Base-by-base conservation (phyloP, 2,888 invertebrate genomes). In the Globia sparganii region DNA sequence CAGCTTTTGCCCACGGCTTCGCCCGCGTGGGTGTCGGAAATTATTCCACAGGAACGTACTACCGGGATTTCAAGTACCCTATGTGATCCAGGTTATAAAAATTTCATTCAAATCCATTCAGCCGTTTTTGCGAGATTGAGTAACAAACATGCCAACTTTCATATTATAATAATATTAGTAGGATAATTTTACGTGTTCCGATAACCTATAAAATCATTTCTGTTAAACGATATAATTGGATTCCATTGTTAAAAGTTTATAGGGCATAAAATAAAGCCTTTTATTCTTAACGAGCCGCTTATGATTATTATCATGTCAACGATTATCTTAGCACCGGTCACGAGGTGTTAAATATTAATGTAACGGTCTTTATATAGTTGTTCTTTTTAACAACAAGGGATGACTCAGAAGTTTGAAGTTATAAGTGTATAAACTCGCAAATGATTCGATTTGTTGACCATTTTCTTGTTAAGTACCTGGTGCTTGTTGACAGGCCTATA, bases 221-320 rank as follows among this genome's bases (percentile, higher is more conserved):
- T 31, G n/a, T 31, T 43, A 13, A 75, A 61, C 43, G 34, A 59
- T 56, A 68, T 61, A 37, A 64, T 58, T 81, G 62, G 11, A 28
- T 15, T 61, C 18, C 31, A 59, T 81, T 81, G 81, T 81, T 68
- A 64, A 71, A 68, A 53, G 31, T 73, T 79, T 72, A 69, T 65
- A 31, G 56, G 68, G 11, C 43, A 72, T 81, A 34, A 81, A 72
- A 68, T 78, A 34, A 84, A 59, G 67, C 6, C 15, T 58, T 70
- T 59, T 13, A 34, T 25, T 21, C 13, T 46, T 66, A 40, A 70
- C 40, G 59, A 70, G n/a, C 37, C 13, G 59, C 72, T 77, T 68
- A 25, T 4, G 9, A 25, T 61, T 25, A 81, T 78, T 70, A 81
- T 70, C 62, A 59, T 81, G 69, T 81, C 85, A 69, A 62, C n/a